Conservation (phyloP, 2,888 invertebrate species). For the Molorchus minor region DNA sequence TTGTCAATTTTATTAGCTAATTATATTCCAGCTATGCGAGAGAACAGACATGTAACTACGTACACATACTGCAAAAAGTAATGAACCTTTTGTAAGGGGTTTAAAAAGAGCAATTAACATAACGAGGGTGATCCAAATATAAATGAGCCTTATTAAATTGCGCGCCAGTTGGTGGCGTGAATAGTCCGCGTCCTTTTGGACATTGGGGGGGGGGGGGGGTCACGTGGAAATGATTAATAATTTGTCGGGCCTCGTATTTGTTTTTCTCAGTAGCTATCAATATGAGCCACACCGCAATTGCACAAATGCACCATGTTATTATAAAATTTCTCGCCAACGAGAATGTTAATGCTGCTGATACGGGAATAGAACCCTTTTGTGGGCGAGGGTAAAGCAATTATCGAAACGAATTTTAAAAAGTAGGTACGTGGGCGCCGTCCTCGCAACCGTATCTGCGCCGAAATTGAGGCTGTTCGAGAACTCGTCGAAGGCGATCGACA, state of each 20-base stretch:
- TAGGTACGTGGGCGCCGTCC: not conserved
- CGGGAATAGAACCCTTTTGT: not conserved
- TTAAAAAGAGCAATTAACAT: no score
- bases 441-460: not conserved
- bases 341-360: not conserved
- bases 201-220: not conserved
- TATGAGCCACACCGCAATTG: not conserved
- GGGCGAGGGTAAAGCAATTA: not conserved
- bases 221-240: no score
- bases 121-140: slow-evolving; percentile 1
- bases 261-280: not conserved
- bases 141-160: not conserved
- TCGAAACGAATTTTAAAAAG: no score
- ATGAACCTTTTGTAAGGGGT: no score
- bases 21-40: no score
- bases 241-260: not conserved
- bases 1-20: no score
- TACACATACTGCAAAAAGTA: no score
- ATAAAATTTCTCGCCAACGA: not conserved
- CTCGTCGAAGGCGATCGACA: slow-evolving; percentile 25
- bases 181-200: not conserved
- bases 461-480: not conserved
- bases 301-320: not conserved
- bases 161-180: not conserved
- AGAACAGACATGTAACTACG: no score